Evolutionary conservation across 2,113 vertebrate species (phyloP), one percentile per base, ranked within the genome.

Genomic region (Mugil cephalus): DNA sequence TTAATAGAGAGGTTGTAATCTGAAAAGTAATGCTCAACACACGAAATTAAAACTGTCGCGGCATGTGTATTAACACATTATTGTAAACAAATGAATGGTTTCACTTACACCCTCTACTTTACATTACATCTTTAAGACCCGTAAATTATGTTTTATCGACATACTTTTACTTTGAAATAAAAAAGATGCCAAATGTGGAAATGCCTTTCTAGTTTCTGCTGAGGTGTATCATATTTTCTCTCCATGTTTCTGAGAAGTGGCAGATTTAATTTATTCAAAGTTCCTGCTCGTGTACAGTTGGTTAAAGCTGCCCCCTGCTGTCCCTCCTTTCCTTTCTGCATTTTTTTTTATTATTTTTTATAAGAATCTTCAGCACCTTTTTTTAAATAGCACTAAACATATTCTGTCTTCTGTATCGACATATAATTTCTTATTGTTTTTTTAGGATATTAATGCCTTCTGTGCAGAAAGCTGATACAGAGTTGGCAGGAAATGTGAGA

Each of bases 221-320:
- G 45, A 40, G 10, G 2, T 7, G 0, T 1, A 50, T 3, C 8
- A 40, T 0, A 30, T 47, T 77, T 59, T 65, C 45, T 61, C n/a
- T 73, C 35, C 17, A n/a, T 17, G 67, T 65, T 85, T 90, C 63
- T 24, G 74, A 83, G 59, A 64, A 72, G 39, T 77, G 36, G 66
- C 40, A 60, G 46, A 77, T 55, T n/a, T 18, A 52, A 77, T 67
- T 79, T 63, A 61, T 61, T 78, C 85, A 64, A 76, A 92, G 89
- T 92, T 93, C 91, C 92, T 89, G 90, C 84, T 89, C 55, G 72
- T 10, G 4, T 51, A 19, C n/a, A 54, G 80, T 30, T 61, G 78
- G 56, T 70, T 73, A 24, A 69, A 82, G 74, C 68, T 52, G 92
- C 91, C 93, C 87, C 84, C 92, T 92, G 77, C 75, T 79, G 89